Conservation (phyloP, 2,113 vertebrate genomes). For the Gorsachius goisagi region DNA sequence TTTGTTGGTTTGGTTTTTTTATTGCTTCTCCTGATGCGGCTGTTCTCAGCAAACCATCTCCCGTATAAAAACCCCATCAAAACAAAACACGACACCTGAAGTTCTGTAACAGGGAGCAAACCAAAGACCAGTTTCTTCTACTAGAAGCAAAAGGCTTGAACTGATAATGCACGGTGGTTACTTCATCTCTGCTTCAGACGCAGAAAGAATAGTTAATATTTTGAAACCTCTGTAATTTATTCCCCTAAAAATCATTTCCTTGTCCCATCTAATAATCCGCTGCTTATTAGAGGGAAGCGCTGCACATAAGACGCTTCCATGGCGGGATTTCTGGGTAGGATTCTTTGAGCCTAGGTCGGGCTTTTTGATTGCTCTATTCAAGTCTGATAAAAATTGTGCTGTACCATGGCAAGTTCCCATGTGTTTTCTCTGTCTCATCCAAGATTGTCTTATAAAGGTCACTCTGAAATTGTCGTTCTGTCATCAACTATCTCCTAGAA, state of each 20-base stretch:
- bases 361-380: slow-evolving; percentile 57
- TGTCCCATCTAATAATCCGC: background rate
- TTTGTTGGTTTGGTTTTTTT: background rate
- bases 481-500: background rate
- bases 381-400: slow-evolving; percentile 50
- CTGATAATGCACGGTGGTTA: background rate
- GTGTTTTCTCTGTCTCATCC: slow-evolving; percentile 46
- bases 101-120: background rate
- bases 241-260: slow-evolving; percentile 41
- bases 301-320: background rate
- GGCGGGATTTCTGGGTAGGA: slow-evolving; percentile 40
- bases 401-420: background rate
- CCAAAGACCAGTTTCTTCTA: background rate
- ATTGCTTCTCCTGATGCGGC: background rate
- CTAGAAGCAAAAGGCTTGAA: background rate
- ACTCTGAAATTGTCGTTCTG: slow-evolving; percentile 54
- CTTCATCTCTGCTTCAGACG: background rate
- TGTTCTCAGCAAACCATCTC: slow-evolving; percentile 39
- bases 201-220: slow-evolving; percentile 17
- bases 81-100: slow-evolving; percentile 39
- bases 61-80: background rate
- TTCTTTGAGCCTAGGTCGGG: slow-evolving; percentile 37
- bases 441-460: slow-evolving; percentile 50
- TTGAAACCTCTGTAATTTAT: slow-evolving; percentile 42
- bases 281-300: slow-evolving; percentile 30